Evolutionary conservation across 1,140 invertebrate genomes (phyloP), one percentile per base, ranked within the genome.

Genomic region (Cepaea nemoralis): DNA sequence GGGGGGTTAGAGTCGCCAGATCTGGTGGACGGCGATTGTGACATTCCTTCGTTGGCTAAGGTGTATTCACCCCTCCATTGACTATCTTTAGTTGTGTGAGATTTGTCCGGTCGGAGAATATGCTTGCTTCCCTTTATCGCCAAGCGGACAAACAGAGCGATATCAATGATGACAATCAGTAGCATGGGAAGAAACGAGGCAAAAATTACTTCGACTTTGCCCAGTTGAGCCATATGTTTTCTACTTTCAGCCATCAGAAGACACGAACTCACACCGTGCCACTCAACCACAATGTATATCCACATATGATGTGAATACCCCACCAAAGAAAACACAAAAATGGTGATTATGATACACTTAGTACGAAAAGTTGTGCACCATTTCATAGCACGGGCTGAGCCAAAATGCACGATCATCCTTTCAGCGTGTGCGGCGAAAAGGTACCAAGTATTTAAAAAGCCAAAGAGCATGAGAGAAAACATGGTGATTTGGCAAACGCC

Each of bases 401-500:
- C 31, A 69, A 80, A 80, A 35, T 80, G 67, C 16, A 50, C 42
- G 3, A 80, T 24, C 22, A 80, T 33, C 2, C 78, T 31, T 48
- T 80, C 78, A 5, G 48, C 67, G 59, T 80, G 78, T 37, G 78
- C 78, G 12, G 69, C 67, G 69, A 71, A 71, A 16, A 80, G 69
- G 35, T 80, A 80, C 78, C 78, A 80, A 45, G 67, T 80, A 45
- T 67, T 27, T 31, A 80, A 35, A 48, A 80, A 86, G 37, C 73
- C 83, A 31, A 82, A 82, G 67, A 85, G 69, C 66, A 81, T 74
- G 5, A 81, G 77, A 31, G 70, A 19, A 67, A 85, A 86, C 6
- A 77, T 77, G 5, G 83, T 84, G 1, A 86, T 40, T 73, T 86
- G 85, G 42, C 85, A 86, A 14, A 85, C 70, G 10, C 85, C 85